These are phyloP conservation scores for Aromia moschata DNA, from an alignment of 2,888 invertebrate species.

Conservation along the genomic window DNA sequence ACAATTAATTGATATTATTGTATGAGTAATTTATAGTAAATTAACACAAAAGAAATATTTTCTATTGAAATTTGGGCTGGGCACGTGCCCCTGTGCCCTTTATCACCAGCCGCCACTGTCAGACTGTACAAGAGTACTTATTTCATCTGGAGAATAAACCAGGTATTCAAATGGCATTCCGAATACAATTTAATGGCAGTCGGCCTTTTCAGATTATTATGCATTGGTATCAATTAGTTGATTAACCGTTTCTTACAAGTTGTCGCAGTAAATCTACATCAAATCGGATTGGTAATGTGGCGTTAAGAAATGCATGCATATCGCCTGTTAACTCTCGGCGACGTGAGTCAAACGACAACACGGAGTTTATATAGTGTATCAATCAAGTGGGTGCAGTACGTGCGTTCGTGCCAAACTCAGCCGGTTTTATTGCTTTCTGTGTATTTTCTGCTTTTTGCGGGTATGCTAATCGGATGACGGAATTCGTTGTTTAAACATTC, in stretches of 20 bases:
- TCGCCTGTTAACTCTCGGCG: not conserved
- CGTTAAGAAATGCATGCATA: not conserved
- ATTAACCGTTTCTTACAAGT: not conserved
- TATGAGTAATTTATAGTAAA: too few relatives aligned
- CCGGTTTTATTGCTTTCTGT: not conserved
- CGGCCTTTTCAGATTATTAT: too few relatives aligned
- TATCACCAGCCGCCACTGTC: too few relatives aligned
- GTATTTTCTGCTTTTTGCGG: not conserved
- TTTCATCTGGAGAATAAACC: too few relatives aligned
- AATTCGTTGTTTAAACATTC: not conserved
- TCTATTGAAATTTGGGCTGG: too few relatives aligned
- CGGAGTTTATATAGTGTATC: not conserved
- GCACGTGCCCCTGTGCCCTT: too few relatives aligned
- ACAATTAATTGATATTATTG: too few relatives aligned
- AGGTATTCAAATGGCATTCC: too few relatives aligned
- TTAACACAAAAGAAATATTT: too few relatives aligned
- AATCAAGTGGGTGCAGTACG: not conserved
- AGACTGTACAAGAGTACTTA: too few relatives aligned
- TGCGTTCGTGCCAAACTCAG: constrained; percentile 1
- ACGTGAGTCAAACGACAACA: constrained; percentile 1
- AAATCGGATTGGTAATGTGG: not conserved
- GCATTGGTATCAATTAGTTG: not conserved
- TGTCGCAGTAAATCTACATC: not conserved
- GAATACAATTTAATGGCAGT: too few relatives aligned
- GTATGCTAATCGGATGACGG: not conserved